Base-by-base conservation (phyloP, 2,797 vertebrate species). In the Pogoniulus pusillus region DNA sequence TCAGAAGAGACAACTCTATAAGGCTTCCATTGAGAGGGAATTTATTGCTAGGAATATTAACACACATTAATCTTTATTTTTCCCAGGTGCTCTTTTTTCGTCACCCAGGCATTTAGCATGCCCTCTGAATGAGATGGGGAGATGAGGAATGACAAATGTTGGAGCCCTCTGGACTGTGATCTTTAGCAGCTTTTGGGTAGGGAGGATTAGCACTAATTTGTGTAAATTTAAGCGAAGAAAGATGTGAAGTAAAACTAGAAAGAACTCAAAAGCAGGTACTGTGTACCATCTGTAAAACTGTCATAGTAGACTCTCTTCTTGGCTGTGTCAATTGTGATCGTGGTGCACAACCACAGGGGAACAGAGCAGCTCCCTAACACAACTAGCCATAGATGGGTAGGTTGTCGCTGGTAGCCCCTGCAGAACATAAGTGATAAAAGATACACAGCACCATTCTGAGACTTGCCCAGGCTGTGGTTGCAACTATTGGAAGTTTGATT, bases 111-210 rank as follows among this genome's bases (percentile, higher is more conserved):
- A 90, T n/a, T 35, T 51, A 86, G 63, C 22, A 65, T 82, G 59
- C n/a, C n/a, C 30, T 94, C 81, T 88, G 65, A 93, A 43, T 74
- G 80, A 93, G 92, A 90, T 11, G 45, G 4, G 68, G 54, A 71
- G 51, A 87, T 55, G 58, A 79, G 14, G 68, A 86, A 88, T 69
- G 34, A 85, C 62, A 88, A 86, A 80, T 87, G n/a, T 47, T 37
- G 71, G 82, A 87, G 63, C 35, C 35, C 66, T 84, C 70, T 66
- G 64, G 41, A 86, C 57, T 92, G 68, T 78, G 57, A 93, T 81
- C 57, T 87, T 87, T 71, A 86, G 87, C 55, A 89, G 65, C 58
- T 91, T 82, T 84, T 3, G 3, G n/a, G 54, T 20, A 77, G 70
- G 22, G 53, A 89, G 53, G 81, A 93, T 37, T 57, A 4, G 2